Conservation (phyloP, 2,888 invertebrate genomes). For the Cyclophora punctaria region DNA sequence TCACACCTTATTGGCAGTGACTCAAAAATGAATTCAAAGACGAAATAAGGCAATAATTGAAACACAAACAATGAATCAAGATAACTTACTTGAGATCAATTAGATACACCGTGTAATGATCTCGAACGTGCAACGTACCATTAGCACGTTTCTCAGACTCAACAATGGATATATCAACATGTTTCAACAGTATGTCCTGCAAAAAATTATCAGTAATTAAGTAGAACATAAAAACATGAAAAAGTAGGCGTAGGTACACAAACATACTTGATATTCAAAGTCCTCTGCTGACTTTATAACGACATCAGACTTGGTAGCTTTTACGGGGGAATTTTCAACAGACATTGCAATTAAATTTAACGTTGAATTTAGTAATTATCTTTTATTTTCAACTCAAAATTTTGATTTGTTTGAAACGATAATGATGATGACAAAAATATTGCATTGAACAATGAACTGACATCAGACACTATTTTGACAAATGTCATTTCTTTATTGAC, state of each 20-base stretch:
- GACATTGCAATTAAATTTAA: constrained; percentile 33
- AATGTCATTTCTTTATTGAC: too few relatives aligned
- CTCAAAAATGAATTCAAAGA: constrained; percentile 23
- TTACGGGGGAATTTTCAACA: constrained; percentile 45
- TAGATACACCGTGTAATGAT: constrained; percentile 85
- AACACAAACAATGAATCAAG: constrained; percentile 34
- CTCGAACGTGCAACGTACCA: constrained; percentile 82
- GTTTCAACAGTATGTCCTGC: constrained; percentile 80
- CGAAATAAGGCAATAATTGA: constrained; percentile 28
- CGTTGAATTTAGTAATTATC: too few relatives aligned
- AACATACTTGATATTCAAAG: constrained; percentile 53
- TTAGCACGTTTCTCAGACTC: constrained; percentile 86
- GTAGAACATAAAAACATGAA: constrained; percentile 9
- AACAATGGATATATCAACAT: constrained; percentile 83
- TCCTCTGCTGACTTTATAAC: constrained; percentile 52
- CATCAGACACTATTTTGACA: not conserved
- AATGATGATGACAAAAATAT: not conserved
- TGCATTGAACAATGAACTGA: not conserved
- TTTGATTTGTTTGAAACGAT: not conserved
- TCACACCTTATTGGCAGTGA: too few relatives aligned
- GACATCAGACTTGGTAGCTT: constrained; percentile 43
- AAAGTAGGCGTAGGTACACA: constrained; percentile 48
- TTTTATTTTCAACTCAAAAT: not conserved
- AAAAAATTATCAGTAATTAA: constrained; percentile 28
- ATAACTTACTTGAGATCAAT: constrained; percentile 83